Evolutionary conservation across 2,888 invertebrate species (phyloP), one percentile per base, ranked within the genome.

Genomic region (Morpho deidamia): DNA sequence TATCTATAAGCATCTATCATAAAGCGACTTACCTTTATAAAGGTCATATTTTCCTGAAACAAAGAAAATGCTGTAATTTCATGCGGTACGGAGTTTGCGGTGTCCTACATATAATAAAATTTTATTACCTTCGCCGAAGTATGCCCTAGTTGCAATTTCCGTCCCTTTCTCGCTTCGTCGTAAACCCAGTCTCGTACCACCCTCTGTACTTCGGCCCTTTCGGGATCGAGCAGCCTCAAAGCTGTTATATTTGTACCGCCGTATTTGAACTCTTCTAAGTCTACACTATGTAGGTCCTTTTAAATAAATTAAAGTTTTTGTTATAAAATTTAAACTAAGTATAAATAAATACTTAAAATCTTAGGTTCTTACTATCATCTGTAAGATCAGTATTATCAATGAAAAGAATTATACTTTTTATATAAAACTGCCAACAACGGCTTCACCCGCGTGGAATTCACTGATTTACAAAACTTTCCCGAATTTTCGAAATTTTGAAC

Each of bases 191-290:
- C 94, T 61, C 94, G 91, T 47, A 96, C 92, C 34, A 95, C 93
- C 70, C 93, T 93, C 71, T 94, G 93, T 32, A 96, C 94, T 68
- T 95, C 93, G n/a, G 93, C 91, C 62, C 93, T 92, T 60, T 94
- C 93, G 23, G 96, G 96, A 80, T 98, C 96, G 43, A 98, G 94
- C 64, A 99, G 87, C 64, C 97, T 93, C 74, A 98, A 94, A 7
- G 97, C 97, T 1, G 98, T 98, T 65, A 99, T 97, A 82, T 98
- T 98, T 32, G 98, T 97, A 35, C 98, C 98, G 8, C 97, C 96
- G 79, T 97, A 96, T 77, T 96, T 96, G 81, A 98, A 98, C 80
- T 97, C 96, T 72, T 97, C 96, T 71, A 98, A 90, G 83, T 98
- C 95, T 37, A 99, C 94, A 52, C 96, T 96, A 71, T 97, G 96